These are phyloP conservation scores for Urechis unicinctus DNA, from an alignment of 2,888 invertebrate species.

Conservation along the genomic window DNA sequence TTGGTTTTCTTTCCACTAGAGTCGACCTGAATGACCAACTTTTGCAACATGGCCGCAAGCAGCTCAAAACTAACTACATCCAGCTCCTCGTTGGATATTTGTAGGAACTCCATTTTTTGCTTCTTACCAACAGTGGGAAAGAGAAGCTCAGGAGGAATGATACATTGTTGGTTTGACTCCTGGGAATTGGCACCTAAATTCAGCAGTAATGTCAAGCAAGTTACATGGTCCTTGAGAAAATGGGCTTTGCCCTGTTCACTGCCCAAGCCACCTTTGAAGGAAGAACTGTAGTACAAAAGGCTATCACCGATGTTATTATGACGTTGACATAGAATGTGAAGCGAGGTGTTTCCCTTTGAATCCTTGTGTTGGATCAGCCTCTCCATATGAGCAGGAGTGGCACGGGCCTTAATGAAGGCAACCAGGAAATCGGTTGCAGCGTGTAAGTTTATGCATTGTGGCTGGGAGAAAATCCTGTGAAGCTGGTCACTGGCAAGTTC, in stretches of 20 bases:
- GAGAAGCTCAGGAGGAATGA: background rate
- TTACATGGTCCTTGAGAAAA: background rate
- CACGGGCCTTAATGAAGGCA: background rate
- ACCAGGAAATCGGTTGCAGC: background rate
- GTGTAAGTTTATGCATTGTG: background rate
- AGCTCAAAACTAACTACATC: background rate
- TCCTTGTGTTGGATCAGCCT: background rate
- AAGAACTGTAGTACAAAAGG: background rate
- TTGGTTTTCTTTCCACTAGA: background rate
- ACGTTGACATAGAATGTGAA: background rate
- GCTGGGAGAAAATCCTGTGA: background rate
- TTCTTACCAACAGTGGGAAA: background rate
- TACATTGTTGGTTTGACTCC: background rate
- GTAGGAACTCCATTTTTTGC: background rate
- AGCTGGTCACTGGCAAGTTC: background rate
- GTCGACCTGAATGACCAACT: no score
- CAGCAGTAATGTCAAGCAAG: background rate
- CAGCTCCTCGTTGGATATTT: no score
- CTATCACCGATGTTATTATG: background rate
- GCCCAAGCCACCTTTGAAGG: background rate
- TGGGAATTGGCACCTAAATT: background rate
- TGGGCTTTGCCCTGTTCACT: background rate
- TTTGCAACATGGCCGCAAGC: background rate
- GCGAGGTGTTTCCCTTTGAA: background rate
- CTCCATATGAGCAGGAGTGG: background rate